These are phyloP conservation scores for Pandemis cinnamomeana DNA, from an alignment of 2,888 invertebrate species.

Conservation along the genomic window DNA sequence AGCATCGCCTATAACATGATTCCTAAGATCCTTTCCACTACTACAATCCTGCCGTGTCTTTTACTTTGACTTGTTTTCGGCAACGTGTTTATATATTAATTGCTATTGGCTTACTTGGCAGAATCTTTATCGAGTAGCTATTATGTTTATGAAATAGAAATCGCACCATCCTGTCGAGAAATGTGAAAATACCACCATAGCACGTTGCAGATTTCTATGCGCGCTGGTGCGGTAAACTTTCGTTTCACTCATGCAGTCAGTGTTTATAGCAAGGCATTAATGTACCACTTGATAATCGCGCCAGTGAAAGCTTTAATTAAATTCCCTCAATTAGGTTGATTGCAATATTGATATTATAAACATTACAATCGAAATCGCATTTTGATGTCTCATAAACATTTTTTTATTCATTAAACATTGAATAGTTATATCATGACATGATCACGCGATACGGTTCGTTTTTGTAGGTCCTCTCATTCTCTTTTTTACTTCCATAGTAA, in stretches of 20 bases:
- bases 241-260: slow-evolving; percentile 62
- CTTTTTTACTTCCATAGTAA: not conserved
- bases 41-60: not conserved
- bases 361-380: not conserved
- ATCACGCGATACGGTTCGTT: not conserved
- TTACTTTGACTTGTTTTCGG: not conserved
- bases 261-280: slow-evolving; percentile 49
- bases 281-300: slow-evolving; percentile 21
- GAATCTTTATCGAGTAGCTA: not conserved
- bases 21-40: not conserved
- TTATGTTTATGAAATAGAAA: slow-evolving; percentile 18
- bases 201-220: slow-evolving; percentile 61
- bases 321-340: slow-evolving; percentile 9
- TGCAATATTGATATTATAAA: not conserved
- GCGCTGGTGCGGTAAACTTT: slow-evolving; percentile 69
- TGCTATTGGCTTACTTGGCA: not conserved
- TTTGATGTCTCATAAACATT: not conserved
- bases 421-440: no score
- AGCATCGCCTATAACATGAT: no score
- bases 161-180: slow-evolving; percentile 32
- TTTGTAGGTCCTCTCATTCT: not conserved
- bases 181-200: slow-evolving; percentile 44
- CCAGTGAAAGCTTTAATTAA: slow-evolving; percentile 36
- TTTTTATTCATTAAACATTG: not conserved
- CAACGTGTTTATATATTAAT: not conserved